Percentiles rank a stretch among this genome's conserved stretches.
Evolutionary conservation across 2,888 invertebrate species (phyloP).

Genomic region (Eilema griseolum): DNA sequence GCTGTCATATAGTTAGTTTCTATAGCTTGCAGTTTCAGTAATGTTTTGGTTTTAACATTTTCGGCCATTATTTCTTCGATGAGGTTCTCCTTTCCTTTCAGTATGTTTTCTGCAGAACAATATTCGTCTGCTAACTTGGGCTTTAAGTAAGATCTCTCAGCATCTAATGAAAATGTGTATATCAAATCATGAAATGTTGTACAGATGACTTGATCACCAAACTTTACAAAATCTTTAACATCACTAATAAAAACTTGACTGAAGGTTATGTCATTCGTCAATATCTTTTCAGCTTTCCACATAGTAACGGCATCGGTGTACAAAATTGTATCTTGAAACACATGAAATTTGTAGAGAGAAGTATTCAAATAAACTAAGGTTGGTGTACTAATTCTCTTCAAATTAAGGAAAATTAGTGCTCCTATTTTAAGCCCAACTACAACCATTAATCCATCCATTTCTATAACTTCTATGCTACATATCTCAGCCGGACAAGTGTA

Average conservation of each 20-base stretch:
- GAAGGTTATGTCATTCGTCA: constrained; percentile 58
- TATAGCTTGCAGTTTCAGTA: constrained; percentile 59
- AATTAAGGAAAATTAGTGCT: constrained; percentile 62
- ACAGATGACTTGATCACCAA: constrained; percentile 68
- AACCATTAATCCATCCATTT: constrained; percentile 49
- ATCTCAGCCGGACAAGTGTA: constrained; percentile 72
- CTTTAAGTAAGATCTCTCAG: constrained; percentile 58
- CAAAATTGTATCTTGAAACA: constrained; percentile 57
- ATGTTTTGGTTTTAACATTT: constrained; percentile 61
- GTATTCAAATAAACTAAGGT: constrained; percentile 69
- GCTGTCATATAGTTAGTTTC: constrained; percentile 71
- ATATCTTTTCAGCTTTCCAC: constrained; percentile 70
- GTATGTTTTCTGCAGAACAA: constrained; percentile 61
- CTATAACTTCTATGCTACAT: constrained; percentile 59
- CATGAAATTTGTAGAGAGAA: constrained; percentile 63
- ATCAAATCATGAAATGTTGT: constrained; percentile 70
- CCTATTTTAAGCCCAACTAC: constrained; percentile 69
- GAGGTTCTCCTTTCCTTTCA: constrained; percentile 64
- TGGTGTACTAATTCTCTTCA: constrained; percentile 50
- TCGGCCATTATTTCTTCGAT: constrained; percentile 65
- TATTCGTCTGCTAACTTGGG: constrained; percentile 53
- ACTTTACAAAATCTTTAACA: constrained; percentile 68
- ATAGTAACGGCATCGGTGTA: constrained; percentile 73
- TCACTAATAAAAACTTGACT: constrained; percentile 65
- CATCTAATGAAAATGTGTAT: constrained; percentile 65